These are phyloP conservation scores for Eretmocerus hayati DNA, from an alignment of 2,888 invertebrate species.

Conservation along the genomic window DNA sequence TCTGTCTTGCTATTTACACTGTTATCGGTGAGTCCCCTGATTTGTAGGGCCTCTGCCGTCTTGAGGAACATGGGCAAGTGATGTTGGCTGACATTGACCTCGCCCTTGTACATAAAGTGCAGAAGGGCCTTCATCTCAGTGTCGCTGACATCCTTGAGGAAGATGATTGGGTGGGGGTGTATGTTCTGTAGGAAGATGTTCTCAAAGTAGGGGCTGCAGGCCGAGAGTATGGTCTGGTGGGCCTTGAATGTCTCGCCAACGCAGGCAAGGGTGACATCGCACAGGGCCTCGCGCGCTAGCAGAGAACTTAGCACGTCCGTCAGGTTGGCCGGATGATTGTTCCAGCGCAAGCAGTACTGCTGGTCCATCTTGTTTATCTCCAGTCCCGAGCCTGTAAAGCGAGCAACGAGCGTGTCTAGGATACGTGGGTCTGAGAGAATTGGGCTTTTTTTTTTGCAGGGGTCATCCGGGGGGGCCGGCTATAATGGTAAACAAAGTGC, in stretches of 20 bases:
- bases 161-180: constrained; percentile 88
- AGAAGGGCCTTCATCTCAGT: constrained; percentile 83
- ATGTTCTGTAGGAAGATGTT: constrained; percentile 81
- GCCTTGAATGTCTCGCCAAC: constrained; percentile 87
- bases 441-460: too few relatives aligned
- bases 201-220: constrained; percentile 92
- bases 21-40: constrained; percentile 81
- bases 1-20: constrained; percentile 54
- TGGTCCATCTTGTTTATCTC: constrained; percentile 59
- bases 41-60: constrained; percentile 87
- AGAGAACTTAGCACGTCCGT: constrained; percentile 84
- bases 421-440: too few relatives aligned
- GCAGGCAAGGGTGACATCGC: constrained; percentile 88
- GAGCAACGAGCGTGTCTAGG: constrained; percentile 9
- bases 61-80: constrained; percentile 84
- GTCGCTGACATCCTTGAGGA: constrained; percentile 85
- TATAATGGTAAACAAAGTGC: too few relatives aligned
- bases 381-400: constrained; percentile 43
- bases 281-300: constrained; percentile 80
- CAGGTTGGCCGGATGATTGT: constrained; percentile 87
- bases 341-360: constrained; percentile 92
- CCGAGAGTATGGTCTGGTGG: constrained; percentile 87
- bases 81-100: constrained; percentile 87
- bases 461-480: too few relatives aligned
- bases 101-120: constrained; percentile 91